Evolutionary conservation across 2,888 invertebrate genomes (phyloP), one percentile per base, ranked within the genome.

Genomic region (Conistra vaccinii): DNA sequence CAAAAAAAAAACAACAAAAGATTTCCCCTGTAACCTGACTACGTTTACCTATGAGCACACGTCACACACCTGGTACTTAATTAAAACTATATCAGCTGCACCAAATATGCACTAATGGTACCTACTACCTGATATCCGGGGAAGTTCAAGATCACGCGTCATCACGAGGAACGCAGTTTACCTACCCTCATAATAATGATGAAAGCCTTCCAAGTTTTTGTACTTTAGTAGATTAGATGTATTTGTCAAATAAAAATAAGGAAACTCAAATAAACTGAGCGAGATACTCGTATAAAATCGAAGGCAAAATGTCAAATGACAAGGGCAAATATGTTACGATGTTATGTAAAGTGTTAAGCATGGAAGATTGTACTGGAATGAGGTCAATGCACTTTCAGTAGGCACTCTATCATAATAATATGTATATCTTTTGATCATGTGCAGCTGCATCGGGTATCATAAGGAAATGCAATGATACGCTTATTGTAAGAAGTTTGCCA

Each of bases 371-470:
- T 32, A 17, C 42, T 57, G 2, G 14, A 77, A 53, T 48, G 32
- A 42, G 72, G 48, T 73, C 79, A 62, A 57, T 67, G 79, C 23
- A 79, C 78, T 65, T 78, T 51, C 0, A 57, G 29, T 42, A 62
- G 10, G 26, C 51, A 32, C 29, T 65, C 32, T 42, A 17, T 60
- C 29, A 12, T 60, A 63, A 45, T 51, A 23, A 26, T 51, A 48
- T 10, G 2, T 45, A n/a, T 58, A 58, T 26, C 23, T 26, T 51
- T 32, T 39, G 32, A 60, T 76, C 42, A 74, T 60, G 51, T 17
- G 42, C 51, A 51, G 51, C 75, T 66, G 66, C 63, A 73, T 63
- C 48, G 20, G 7, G 35, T 35, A 39, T 42, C 29, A 12, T 62
- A 29, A 39, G 51, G 39, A 48, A 74, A 73, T 73, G 42, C 14